Base-by-base conservation (phyloP, 2,888 invertebrate genomes). In the Villa cingulata region DNA sequence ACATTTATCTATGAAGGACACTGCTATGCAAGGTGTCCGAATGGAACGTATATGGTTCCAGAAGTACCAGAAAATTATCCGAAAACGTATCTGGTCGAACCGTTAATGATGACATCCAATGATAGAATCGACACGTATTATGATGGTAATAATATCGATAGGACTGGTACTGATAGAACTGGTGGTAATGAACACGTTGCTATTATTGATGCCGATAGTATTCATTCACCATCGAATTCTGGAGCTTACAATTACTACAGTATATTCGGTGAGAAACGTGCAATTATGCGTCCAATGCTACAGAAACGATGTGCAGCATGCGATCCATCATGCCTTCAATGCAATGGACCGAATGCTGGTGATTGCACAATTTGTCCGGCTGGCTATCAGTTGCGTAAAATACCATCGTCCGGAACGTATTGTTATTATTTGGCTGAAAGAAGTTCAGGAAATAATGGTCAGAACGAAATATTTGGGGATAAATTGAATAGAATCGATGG, bases 1-100 rank as follows among this genome's bases (percentile, higher is more conserved):
- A 61, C 65, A 2, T 63, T 58, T 50, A 56, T 62, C 32, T 67
- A 57, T 41, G 53, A 61, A 47, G 65, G 64, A 27, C 61, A 59
- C 41, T 69, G 69, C 54, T 69, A 61, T 43, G 58, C 59, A 23
- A 54, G 57, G 23, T 69, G 69, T 41, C 69, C 69, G 1, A 51
- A 53, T 39, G 63, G 58, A 45, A 63, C 63, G 1, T 69, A 55
- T 39, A 49, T 56, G 43, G 38, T 56, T 4, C 50, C 53, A 4
- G 46, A 46, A 34, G 2, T 32, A 3, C 14, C 39, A 10, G 2
- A 17, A 19, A 17, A 12, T 12, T 32, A 9, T 32, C 29, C 29
- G 2, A 32, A 32, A 32, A 32, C 29, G 12, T 32, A 32, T 32
- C 4, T 32, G 12, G 12, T 32, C 12, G 29, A 32, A 12, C 29